A percentile compares a stretch with the other conserved stretches of the same genome.
Evolutionary conservation across 2,888 invertebrate genomes (phyloP).

Genomic region (Spilarctia lutea): DNA sequence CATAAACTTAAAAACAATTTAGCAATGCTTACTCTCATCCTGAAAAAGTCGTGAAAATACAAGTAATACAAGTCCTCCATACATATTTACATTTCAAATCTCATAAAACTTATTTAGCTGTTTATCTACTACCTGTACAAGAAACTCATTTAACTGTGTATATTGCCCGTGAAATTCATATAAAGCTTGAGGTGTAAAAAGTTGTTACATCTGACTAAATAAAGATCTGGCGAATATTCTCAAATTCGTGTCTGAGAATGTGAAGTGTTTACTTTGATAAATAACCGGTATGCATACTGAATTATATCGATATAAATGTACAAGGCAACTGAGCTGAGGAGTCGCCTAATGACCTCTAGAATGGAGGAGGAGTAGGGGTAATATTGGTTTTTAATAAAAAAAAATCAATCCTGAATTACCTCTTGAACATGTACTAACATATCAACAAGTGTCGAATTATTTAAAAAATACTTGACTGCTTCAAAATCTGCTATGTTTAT

Average conservation of each 20-base stretch:
- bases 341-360: no score
- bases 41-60: not conserved
- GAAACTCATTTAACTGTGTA: conserved; percentile 37
- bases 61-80: conserved; percentile 9
- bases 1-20: not conserved
- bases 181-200: conserved; percentile 56
- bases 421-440: not conserved
- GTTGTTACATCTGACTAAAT: conserved; percentile 57
- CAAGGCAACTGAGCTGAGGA: no score
- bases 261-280: conserved; percentile 43
- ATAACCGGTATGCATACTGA: conserved; percentile 34
- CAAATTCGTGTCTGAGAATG: conserved; percentile 33
- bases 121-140: conserved; percentile 19
- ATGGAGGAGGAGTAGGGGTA: no score
- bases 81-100: conserved; percentile 19
- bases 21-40: not conserved
- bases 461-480: no score
- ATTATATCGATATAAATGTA: conserved; percentile 18
- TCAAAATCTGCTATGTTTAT: no score
- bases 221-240: conserved; percentile 57
- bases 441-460: no score
- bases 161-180: conserved; percentile 59
- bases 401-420: not conserved
- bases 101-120: conserved; percentile 27
- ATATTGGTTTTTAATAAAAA: not conserved